These are phyloP conservation scores for Sigmodon hispidus DNA, from an alignment of 2,113 vertebrate genomes.

Conservation along the genomic window DNA sequence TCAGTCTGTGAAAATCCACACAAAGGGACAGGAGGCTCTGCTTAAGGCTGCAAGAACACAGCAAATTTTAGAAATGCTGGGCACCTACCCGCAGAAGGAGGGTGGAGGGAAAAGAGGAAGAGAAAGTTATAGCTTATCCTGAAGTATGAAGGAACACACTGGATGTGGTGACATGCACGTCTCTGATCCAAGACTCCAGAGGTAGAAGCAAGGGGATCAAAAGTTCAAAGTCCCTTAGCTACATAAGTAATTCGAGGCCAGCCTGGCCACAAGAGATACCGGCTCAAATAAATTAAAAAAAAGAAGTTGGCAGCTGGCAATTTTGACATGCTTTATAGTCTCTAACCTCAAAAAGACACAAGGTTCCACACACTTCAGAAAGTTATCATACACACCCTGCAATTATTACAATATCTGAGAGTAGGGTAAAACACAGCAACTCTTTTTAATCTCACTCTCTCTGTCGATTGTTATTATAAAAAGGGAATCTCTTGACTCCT, in stretches of 20 bases:
- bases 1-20: background rate
- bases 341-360: conserved; percentile 10
- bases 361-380: background rate
- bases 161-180: background rate
- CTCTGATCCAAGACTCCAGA: background rate
- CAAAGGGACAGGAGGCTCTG: background rate
- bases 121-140: background rate
- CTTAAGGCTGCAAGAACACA: background rate
- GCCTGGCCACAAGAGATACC: background rate
- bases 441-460: background rate
- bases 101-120: background rate
- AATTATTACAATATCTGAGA: background rate
- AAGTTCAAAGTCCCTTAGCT: background rate
- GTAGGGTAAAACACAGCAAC: background rate
- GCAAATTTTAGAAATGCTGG: conserved; percentile 3
- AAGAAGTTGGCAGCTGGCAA: background rate
- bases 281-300: background rate
- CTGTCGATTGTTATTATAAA: background rate
- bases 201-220: background rate
- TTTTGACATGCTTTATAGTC: conserved; percentile 4
- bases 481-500: background rate
- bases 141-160: background rate
- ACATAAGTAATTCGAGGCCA: background rate
- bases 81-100: background rate
- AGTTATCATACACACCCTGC: background rate